A percentile compares a stretch with the other conserved stretches of the same genome.
phyloP scores from a whole-genome alignment of 2,797 vertebrate genomes.

The Rhabdophis nuchalis region DNA sequence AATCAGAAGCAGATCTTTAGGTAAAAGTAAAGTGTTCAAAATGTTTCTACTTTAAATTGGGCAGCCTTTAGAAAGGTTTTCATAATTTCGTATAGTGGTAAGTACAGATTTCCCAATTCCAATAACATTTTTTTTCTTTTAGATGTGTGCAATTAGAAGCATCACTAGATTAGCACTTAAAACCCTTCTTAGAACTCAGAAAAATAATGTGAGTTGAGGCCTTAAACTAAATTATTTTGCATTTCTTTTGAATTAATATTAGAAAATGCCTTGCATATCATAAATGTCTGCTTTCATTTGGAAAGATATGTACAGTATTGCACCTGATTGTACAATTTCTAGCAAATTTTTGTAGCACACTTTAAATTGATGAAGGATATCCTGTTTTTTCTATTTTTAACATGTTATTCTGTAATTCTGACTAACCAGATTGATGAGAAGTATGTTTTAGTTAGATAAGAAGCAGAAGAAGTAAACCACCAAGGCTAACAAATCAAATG shows the following conservation, averaged over 20 bases:
- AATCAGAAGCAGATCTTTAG: slow-evolving; percentile 42
- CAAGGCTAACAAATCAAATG: not conserved
- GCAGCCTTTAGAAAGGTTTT: not conserved
- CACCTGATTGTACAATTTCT: not conserved
- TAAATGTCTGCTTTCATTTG: not conserved
- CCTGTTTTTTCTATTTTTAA: not conserved
- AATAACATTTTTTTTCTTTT: not conserved
- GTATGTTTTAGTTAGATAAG: not conserved
- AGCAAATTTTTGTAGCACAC: slow-evolving; percentile 5
- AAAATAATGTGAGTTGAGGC: not conserved
- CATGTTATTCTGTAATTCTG: not conserved
- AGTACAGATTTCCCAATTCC: not conserved
- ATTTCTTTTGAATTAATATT: not conserved
- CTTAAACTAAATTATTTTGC: slow-evolving; percentile 6
- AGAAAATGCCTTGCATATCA: slow-evolving; percentile 4
- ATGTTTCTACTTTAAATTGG: slow-evolving; percentile 24
- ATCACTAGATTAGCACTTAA: not conserved
- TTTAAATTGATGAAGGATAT: not conserved
- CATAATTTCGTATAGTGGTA: not conserved
- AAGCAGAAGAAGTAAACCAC: not conserved
- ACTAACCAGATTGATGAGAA: slow-evolving; percentile 13
- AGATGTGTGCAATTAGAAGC: slow-evolving; percentile 18
- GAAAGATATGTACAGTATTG: not conserved
- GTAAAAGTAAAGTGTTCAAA: slow-evolving; percentile 14
- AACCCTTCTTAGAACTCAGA: slow-evolving; percentile 17